phyloP scores from a whole-genome alignment of 23 tunicate genomes.

The Halocynthia aurantium region DNA sequence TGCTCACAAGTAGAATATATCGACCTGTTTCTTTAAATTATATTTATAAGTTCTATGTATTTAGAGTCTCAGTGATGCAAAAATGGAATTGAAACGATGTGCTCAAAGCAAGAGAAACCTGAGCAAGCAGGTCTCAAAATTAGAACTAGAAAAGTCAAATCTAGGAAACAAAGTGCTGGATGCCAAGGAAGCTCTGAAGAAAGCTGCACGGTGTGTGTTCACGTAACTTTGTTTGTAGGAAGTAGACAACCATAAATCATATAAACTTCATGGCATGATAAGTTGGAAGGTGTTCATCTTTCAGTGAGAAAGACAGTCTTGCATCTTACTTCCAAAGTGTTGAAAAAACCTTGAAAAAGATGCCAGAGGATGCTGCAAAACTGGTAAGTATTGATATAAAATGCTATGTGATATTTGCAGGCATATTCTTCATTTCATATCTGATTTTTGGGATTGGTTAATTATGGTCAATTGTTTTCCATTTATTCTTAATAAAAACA shows the following conservation, averaged over 20 bases:
- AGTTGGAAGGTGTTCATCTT: not conserved
- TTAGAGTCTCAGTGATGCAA: slow-evolving; percentile 70
- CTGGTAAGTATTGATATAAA: not conserved
- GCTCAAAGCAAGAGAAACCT: slow-evolving; percentile 51
- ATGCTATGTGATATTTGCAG: too few species aligned
- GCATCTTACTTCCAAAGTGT: slow-evolving; percentile 60
- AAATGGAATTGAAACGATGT: slow-evolving; percentile 75
- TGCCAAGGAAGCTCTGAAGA: slow-evolving; percentile 70
- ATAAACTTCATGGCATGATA: too few species aligned
- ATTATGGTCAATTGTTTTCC: too few species aligned
- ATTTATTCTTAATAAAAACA: too few species aligned
- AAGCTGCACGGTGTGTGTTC: slow-evolving; percentile 65
- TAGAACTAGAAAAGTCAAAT: slow-evolving; percentile 41
- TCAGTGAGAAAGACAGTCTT: slow-evolving; percentile 79
- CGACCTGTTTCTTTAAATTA: not conserved
- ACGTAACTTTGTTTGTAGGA: not conserved
- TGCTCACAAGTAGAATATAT: not conserved
- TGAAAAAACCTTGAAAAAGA: slow-evolving; percentile 38
- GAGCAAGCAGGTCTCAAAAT: slow-evolving; percentile 48
- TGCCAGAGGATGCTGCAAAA: slow-evolving; percentile 13
- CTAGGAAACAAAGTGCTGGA: slow-evolving; percentile 37
- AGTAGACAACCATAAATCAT: too few species aligned
- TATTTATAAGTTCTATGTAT: not conserved
- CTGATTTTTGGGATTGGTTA: too few species aligned
- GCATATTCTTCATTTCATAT: too few species aligned